These are phyloP conservation scores for Helicoverpa zea DNA, from an alignment of 1,140 invertebrate species.

Conservation along the genomic window DNA sequence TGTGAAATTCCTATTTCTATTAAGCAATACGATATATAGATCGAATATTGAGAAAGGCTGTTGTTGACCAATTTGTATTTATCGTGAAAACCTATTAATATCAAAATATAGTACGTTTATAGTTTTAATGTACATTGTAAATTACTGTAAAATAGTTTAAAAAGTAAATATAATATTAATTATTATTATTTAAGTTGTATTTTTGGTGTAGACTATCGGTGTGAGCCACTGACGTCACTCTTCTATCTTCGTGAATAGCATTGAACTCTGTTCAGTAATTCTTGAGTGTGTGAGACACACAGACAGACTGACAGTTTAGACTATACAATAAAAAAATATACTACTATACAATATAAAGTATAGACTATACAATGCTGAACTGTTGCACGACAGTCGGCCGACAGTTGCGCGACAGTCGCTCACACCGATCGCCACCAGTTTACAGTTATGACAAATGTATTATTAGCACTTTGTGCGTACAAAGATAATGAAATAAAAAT, in stretches of 20 bases:
- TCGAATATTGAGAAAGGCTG: no score
- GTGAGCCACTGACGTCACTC: background rate
- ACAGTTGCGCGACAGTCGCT: conserved; percentile 4
- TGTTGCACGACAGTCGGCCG: background rate
- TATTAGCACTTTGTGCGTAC: conserved; percentile 45
- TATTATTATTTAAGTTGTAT: conserved; percentile 14
- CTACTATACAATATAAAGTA: no score
- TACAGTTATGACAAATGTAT: conserved; percentile 40
- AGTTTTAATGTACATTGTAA: conserved; percentile 30
- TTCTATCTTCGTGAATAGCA: no score
- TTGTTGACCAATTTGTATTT: no score
- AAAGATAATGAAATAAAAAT: conserved; percentile 44
- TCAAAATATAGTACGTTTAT: conserved; percentile 6
- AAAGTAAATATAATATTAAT: conserved; percentile 28
- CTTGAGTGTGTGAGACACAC: no score
- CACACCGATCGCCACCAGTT: background rate
- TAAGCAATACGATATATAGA: no score
- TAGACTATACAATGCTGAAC: no score
- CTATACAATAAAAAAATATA: no score
- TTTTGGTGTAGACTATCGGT: background rate
- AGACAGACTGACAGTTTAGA: no score
- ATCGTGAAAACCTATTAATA: conserved; percentile 2
- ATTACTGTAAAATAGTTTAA: conserved; percentile 32
- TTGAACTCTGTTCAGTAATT: no score
- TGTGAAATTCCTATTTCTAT: no score